Evolutionary conservation across 2,797 vertebrate genomes (phyloP).

Genomic region (Galagoides demidoff): DNA sequence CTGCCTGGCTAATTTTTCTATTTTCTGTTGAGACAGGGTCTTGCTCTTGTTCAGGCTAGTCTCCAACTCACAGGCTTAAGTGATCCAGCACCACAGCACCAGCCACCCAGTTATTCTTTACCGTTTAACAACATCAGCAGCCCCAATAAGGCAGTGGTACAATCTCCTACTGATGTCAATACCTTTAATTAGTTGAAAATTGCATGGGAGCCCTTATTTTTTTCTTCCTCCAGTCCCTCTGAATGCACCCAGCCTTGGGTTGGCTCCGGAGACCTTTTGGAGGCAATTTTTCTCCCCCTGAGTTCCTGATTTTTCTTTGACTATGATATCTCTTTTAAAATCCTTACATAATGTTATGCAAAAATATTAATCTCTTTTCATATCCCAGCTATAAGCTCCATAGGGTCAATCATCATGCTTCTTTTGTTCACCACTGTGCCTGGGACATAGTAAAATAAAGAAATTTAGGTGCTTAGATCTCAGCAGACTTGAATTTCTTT

Average conservation of each 20-base stretch:
- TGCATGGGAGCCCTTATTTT: background rate
- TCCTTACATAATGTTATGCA: background rate
- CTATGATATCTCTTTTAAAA: background rate
- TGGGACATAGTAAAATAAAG: background rate
- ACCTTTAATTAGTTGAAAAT: background rate
- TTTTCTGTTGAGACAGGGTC: background rate
- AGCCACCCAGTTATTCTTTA: background rate
- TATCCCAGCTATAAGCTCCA: background rate
- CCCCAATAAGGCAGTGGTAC: background rate
- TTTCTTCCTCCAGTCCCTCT: background rate
- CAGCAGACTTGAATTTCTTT: background rate
- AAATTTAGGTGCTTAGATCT: background rate
- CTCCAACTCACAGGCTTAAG: background rate
- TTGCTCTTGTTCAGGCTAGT: background rate
- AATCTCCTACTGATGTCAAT: background rate
- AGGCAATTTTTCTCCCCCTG: conserved; percentile 12
- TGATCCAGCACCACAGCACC: background rate
- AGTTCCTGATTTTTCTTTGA: conserved; percentile 7
- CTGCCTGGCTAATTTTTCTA: background rate
- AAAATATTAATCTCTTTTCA: background rate
- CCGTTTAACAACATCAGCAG: background rate
- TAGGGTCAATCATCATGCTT: background rate
- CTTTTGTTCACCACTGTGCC: background rate
- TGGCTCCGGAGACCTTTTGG: background rate
- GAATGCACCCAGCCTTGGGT: background rate